phyloP scores from a whole-genome alignment of 2,797 vertebrate species.

The Bovichtus variegatus region DNA sequence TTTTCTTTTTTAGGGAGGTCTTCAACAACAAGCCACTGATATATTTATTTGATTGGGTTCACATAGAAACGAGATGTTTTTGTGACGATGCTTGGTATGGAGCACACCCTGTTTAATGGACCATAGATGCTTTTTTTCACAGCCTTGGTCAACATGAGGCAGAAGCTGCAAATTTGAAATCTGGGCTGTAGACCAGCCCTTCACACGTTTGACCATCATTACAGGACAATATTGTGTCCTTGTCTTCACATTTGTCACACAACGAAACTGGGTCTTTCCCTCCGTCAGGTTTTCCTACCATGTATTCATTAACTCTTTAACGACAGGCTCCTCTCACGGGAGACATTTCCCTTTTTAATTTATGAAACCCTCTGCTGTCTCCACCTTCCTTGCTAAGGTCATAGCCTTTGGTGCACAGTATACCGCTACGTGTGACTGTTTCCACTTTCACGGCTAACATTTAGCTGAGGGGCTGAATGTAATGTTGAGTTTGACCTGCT shows the following conservation, averaged over 20 bases:
- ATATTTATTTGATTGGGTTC: background rate
- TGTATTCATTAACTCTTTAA: slow-evolving; percentile 46
- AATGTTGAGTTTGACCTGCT: slow-evolving; percentile 48
- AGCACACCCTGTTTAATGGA: background rate
- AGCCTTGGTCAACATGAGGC: background rate
- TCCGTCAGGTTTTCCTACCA: slow-evolving; percentile 26
- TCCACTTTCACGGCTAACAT: slow-evolving; percentile 31
- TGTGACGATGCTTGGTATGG: background rate
- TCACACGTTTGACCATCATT: slow-evolving; percentile 7
- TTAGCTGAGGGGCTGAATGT: slow-evolving; percentile 51
- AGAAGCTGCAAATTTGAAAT: background rate
- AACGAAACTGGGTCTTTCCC: slow-evolving; percentile 33
- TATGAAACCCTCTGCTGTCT: slow-evolving; percentile 2
- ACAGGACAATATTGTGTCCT: slow-evolving; percentile 1
- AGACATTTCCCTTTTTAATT: slow-evolving; percentile 38
- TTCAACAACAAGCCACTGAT: background rate
- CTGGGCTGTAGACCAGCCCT: background rate
- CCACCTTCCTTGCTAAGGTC: slow-evolving; percentile 4
- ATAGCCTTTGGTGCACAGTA: background rate
- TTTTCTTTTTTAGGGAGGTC: background rate
- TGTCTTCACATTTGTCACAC: slow-evolving; percentile 28
- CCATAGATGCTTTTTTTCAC: background rate
- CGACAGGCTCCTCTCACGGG: slow-evolving; percentile 26
- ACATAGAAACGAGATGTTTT: background rate
- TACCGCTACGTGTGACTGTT: slow-evolving; percentile 6